phyloP scores from a whole-genome alignment of 2,113 vertebrate species.

The Heteronetta atricapilla region DNA sequence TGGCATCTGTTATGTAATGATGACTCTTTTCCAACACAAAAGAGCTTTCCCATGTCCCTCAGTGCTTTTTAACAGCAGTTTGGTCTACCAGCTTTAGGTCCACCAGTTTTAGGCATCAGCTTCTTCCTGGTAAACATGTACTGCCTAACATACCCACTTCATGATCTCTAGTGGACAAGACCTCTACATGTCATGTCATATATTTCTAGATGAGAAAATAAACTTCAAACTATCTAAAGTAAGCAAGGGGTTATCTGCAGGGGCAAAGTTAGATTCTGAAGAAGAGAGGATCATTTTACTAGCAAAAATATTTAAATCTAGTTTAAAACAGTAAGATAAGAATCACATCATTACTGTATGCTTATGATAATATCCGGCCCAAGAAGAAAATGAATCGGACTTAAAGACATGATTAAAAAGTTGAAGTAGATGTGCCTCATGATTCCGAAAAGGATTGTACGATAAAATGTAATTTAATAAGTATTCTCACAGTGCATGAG shows the following conservation, averaged over 20 bases:
- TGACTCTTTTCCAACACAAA: background rate
- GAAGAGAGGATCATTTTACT: background rate
- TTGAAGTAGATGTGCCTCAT: background rate
- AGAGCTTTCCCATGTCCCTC: background rate
- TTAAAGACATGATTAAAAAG: background rate
- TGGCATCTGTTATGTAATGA: background rate
- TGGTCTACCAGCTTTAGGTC: background rate
- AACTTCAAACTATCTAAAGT: background rate
- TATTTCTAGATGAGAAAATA: background rate
- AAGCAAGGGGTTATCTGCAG: background rate
- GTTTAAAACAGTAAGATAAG: background rate
- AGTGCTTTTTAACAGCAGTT: background rate
- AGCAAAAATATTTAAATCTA: background rate
- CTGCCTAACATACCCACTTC: background rate
- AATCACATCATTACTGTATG: background rate
- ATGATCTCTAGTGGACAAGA: background rate
- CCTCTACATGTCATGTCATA: accelerated
- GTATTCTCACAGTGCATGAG: background rate
- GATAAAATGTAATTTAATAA: background rate
- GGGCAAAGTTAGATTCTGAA: background rate
- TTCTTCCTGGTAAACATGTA: background rate
- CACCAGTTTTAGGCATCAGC: background rate
- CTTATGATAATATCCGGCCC: background rate
- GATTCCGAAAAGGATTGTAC: background rate
- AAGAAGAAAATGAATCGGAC: background rate